Conservation (phyloP, 2,888 invertebrate genomes). For the Hofmannophila pseudospretella region DNA sequence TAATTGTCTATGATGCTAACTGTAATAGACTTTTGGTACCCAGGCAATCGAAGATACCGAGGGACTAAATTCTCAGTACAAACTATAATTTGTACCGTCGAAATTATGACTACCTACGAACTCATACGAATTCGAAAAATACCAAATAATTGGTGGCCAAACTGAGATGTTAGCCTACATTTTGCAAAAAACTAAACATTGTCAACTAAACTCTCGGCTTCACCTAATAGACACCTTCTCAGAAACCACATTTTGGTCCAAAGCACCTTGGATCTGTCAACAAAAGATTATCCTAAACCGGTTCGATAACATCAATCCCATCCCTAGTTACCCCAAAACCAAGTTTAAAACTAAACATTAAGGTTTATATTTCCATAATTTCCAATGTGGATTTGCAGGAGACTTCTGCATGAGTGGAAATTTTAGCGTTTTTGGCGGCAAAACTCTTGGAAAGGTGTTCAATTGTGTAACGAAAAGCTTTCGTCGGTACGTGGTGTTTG, state of each 20-base stretch:
- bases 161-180: not conserved
- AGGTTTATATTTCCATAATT: constrained; percentile 14
- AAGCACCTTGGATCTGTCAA: constrained; percentile 59
- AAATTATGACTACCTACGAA: no score
- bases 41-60: no score
- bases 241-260: constrained; percentile 44
- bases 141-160: no score
- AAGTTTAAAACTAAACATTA: constrained; percentile 15
- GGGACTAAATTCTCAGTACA: no score
- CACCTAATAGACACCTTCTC: constrained; percentile 31
- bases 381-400: constrained; percentile 13
- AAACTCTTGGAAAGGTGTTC: constrained; percentile 62
- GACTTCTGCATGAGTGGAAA: constrained; percentile 47
- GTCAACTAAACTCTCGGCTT: constrained; percentile 31
- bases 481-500: constrained; percentile 33
- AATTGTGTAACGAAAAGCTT: constrained; percentile 55
- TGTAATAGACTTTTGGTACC: no score
- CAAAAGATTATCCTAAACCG: constrained; percentile 67
- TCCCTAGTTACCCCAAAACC: constrained; percentile 8
- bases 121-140: no score
- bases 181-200: not conserved
- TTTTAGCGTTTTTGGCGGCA: constrained; percentile 36
- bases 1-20: no score
- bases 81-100: no score
- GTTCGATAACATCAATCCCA: constrained; percentile 24